A percentile compares a stretch with the other conserved stretches of the same genome.
These are phyloP conservation scores for Metaphire vulgaris DNA, from an alignment of 1,140 invertebrate species.

Conservation along the genomic window DNA sequence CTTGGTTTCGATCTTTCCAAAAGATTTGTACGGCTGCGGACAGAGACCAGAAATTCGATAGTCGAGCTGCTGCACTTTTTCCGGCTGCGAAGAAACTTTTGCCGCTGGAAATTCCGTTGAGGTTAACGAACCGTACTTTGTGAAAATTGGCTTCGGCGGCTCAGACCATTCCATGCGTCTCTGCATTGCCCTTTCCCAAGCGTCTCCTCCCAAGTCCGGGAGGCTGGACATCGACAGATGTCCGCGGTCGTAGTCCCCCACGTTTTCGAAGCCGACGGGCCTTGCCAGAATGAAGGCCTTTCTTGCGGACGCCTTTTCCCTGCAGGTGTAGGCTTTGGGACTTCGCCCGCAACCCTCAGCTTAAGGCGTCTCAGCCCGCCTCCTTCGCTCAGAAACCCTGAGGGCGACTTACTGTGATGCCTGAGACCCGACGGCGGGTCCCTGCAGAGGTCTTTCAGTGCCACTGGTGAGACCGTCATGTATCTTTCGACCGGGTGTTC, in stretches of 20 bases:
- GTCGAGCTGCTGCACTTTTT: not conserved
- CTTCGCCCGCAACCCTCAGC: slow-evolving; percentile 22
- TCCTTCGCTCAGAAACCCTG: slow-evolving; percentile 15
- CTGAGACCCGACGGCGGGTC: not conserved
- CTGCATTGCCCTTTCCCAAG: slow-evolving; percentile 6
- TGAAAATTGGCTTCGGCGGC: not conserved
- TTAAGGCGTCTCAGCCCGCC: slow-evolving; percentile 11
- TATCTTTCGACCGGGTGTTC: not conserved
- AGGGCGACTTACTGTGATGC: not conserved
- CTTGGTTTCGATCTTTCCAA: slow-evolving; percentile 28
- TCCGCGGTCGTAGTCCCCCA: slow-evolving; percentile 17
- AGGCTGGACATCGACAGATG: slow-evolving; percentile 15
- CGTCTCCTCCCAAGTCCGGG: not conserved
- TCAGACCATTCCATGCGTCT: slow-evolving; percentile 9
- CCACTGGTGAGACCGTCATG: not conserved
- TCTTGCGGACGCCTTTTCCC: slow-evolving; percentile 12
- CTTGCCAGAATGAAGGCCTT: slow-evolving; percentile 26
- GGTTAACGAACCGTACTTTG: not conserved
- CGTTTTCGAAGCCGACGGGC: slow-evolving; percentile 21
- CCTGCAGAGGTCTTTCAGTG: not conserved
- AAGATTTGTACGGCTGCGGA: slow-evolving; percentile 27
- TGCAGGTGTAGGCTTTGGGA: slow-evolving; percentile 28
- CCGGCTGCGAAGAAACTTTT: not conserved
- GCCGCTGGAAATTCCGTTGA: not conserved
- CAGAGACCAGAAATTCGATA: slow-evolving; percentile 21